Conservation (phyloP, 1,140 invertebrate species). For the Archivesica marissinica region DNA sequence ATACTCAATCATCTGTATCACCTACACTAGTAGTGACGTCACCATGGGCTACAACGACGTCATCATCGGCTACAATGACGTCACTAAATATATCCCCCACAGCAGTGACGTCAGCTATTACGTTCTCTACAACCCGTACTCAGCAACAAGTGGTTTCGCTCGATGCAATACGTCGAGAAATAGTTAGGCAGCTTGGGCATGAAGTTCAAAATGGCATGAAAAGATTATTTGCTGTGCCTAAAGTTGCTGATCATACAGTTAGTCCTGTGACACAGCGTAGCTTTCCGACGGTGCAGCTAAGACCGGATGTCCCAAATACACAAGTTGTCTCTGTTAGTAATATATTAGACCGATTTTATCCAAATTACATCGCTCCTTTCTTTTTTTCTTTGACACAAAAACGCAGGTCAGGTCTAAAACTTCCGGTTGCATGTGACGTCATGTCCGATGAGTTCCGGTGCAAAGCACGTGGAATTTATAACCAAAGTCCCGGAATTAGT, state of each 20-base stretch:
- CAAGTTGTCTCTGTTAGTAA: conserved; percentile 60
- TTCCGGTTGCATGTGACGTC: conserved; percentile 44
- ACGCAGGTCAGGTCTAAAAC: conserved; percentile 1
- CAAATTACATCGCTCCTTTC: conserved; percentile 53
- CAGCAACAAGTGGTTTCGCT: not conserved
- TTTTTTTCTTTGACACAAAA: conserved; percentile 38
- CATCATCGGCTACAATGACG: not conserved
- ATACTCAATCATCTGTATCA: too few species aligned
- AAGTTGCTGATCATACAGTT: not conserved
- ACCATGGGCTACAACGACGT: too few species aligned
- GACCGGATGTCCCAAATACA: conserved; percentile 41
- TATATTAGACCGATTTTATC: conserved; percentile 57
- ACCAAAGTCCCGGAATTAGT: conserved; percentile 54
- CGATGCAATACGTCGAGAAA: conserved; percentile 20
- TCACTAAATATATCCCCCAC: not conserved
- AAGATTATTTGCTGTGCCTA: conserved; percentile 4
- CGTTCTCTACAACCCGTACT: not conserved
- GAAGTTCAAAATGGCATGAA: conserved; percentile 7
- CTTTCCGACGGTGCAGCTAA: not conserved
- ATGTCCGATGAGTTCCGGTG: conserved; percentile 56
- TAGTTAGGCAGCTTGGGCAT: conserved; percentile 6
- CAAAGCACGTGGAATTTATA: conserved; percentile 49
- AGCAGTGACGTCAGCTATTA: not conserved
- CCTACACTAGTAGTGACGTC: too few species aligned
- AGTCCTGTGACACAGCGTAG: not conserved